Percentiles rank a stretch among this genome's conserved stretches.
Conservation (phyloP, 1,140 invertebrate species). For the Microplitis demolitor region DNA sequence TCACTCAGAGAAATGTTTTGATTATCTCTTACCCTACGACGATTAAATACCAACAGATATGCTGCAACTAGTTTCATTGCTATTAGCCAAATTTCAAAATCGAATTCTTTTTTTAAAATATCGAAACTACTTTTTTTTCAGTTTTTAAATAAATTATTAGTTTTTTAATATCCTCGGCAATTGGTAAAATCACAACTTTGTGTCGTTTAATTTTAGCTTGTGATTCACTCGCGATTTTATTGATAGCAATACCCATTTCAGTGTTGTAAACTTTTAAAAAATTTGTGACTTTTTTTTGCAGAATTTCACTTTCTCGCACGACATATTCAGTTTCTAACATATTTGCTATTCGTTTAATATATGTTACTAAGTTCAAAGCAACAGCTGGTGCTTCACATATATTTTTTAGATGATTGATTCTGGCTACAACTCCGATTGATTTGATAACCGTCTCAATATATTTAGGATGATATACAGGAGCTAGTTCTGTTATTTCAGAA, state of each 20-base stretch:
- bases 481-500: conserved; percentile 19
- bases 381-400: conserved; percentile 14
- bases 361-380: conserved; percentile 22
- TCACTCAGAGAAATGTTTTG: not conserved
- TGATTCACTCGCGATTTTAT: not conserved
- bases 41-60: conserved; percentile 21
- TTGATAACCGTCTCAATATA: conserved; percentile 9
- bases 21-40: conserved; percentile 17
- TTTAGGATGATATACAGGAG: conserved; percentile 23
- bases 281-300: conserved; percentile 16
- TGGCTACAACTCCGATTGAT: conserved; percentile 11
- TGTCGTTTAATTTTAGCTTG: not conserved
- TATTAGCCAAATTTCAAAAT: too few relatives aligned
- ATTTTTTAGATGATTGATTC: conserved; percentile 15
- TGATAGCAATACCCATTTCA: not conserved
- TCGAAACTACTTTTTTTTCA: too few relatives aligned
- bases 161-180: too few relatives aligned
- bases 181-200: not conserved
- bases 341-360: conserved; percentile 25
- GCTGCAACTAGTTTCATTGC: too few relatives aligned
- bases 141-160: too few relatives aligned
- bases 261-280: conserved; percentile 21
- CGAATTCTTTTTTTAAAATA: too few relatives aligned
- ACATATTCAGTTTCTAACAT: conserved; percentile 19
- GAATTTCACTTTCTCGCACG: not conserved